Evolutionary conservation across 2,113 vertebrate genomes (phyloP).

Genomic region (human (Homo sapiens)): GRCh38 chr13:38334001-38334500

Average conservation of each 20-base stretch:
- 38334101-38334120: neutral
- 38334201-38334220: neutral
- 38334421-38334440: neutral
- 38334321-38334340: neutral
- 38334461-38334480: neutral
- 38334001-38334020: neutral
- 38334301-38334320: neutral
- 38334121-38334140: neutral
- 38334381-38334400: neutral
- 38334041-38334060: neutral
- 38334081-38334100: neutral
- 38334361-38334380: neutral
- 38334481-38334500: neutral
- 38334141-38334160: neutral
- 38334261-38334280: neutral
- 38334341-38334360: neutral
- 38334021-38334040: neutral
- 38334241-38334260: neutral
- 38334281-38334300: neutral
- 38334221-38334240: neutral
- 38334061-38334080: neutral
- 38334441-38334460: neutral
- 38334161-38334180: neutral
- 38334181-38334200: neutral
- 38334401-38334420: neutral